Evolutionary conservation across 2,797 vertebrate species (phyloP), one percentile per base, ranked within the genome.

Genomic region (Alca torda): DNA sequence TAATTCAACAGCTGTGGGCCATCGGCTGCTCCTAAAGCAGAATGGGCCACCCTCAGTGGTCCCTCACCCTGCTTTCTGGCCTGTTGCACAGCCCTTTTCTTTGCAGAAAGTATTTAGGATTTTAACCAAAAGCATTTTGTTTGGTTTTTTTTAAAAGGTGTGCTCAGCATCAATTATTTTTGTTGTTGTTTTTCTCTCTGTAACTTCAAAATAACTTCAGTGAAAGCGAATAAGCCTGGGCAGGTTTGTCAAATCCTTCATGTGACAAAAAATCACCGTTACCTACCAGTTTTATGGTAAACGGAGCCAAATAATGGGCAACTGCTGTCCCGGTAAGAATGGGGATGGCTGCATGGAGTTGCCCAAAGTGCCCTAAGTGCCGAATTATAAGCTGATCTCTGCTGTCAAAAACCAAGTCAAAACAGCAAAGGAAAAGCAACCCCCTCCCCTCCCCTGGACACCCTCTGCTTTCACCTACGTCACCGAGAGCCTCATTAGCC

Each of bases 71-170:
- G 10, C 35, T 77, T 48, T 13, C 7, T 75, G 18, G 20, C 33
- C n/a, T 78, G 90, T 53, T 43, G 13, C 46, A 45, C 12, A 67
- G n/a, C 23, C 11, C 14, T 84, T 80, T 56, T 35, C 50, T 54
- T 46, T 41, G n/a, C 45, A 72, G 64, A 35, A 61, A 43, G 1
- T 10, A 16, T 50, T 65, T 13, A 54, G 56, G 39, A 14, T 75
- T 78, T 68, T 45, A 35, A 53, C 16, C 41, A 68, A 60, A 78
- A 0, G 1, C 3, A 0, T 4, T 18, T 67, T 77, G 48, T 23
- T 79, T 57, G 13, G 5, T 21, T 33, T 56, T 31, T 54, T 18
- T 54, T 31, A 31, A 30, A 28, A 30, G 0, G 2, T 0, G 0
- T 33, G 25, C 68, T 89, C 26, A 82, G 31, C n/a, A 46, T 2